Conservation (phyloP, 2,113 vertebrate species). For the Otus sunia region DNA sequence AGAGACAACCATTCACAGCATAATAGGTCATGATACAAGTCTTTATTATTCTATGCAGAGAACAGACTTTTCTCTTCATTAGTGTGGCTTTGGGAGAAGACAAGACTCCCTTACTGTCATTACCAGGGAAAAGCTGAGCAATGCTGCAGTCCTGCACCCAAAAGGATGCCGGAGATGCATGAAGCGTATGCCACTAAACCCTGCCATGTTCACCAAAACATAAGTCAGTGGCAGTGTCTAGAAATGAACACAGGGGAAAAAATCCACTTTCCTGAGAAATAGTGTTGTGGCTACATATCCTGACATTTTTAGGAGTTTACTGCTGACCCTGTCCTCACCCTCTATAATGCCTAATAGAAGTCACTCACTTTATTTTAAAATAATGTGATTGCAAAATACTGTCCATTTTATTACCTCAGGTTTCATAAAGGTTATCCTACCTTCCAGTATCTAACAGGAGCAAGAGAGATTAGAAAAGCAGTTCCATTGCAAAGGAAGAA, state of each 20-base stretch:
- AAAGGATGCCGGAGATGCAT: fast-evolving
- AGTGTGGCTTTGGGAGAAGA: background rate
- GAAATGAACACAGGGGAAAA: background rate
- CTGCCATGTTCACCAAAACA: background rate
- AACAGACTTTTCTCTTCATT: background rate
- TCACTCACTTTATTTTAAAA: background rate
- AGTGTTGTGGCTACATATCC: background rate
- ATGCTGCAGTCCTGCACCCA: fast-evolving
- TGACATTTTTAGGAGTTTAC: background rate
- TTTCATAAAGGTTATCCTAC: background rate
- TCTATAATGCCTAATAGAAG: background rate
- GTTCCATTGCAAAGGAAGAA: background rate
- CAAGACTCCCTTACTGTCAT: background rate
- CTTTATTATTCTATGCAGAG: background rate
- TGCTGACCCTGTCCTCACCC: background rate
- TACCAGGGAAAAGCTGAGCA: background rate
- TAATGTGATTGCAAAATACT: background rate
- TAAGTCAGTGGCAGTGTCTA: background rate
- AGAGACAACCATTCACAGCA: background rate
- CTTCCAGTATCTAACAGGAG: background rate
- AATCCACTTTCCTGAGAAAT: background rate
- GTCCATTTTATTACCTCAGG: background rate
- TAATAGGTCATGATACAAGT: background rate
- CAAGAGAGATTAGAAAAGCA: background rate
- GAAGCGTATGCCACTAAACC: background rate